These are phyloP conservation scores for Bambusicola thoracicus DNA, from an alignment of 2,113 vertebrate genomes.

Conservation along the genomic window DNA sequence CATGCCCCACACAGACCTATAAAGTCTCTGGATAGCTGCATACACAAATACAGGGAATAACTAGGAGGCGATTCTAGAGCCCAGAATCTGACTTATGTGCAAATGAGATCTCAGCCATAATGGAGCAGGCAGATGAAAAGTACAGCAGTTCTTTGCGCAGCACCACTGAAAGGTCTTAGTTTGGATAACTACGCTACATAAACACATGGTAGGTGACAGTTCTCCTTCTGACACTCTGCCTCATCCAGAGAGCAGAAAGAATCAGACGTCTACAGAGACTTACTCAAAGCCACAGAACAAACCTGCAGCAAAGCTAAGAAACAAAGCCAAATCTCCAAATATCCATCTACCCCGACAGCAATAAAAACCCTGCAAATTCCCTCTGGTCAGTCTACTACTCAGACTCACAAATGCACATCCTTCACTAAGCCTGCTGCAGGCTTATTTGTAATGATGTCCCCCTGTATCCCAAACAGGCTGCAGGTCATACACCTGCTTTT, in stretches of 20 bases:
- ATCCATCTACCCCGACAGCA: not conserved
- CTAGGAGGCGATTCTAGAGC: not conserved
- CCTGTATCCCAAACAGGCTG: not conserved
- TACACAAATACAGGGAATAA: not conserved
- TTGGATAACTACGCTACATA: rapidly evolving
- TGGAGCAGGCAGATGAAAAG: not conserved
- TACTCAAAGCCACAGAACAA: not conserved
- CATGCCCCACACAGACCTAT: not conserved
- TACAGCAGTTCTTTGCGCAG: not conserved
- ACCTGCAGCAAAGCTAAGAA: not conserved
- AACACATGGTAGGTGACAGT: not conserved
- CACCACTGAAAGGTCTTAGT: not conserved
- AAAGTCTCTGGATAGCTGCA: not conserved
- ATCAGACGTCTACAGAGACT: not conserved
- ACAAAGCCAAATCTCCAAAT: not conserved
- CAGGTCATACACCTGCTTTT: not conserved
- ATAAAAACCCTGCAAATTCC: not conserved
- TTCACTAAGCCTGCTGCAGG: not conserved
- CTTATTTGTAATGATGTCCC: not conserved
- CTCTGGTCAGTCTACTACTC: not conserved
- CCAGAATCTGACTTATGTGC: rapidly evolving
- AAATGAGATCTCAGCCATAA: not conserved
- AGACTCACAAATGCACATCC: not conserved
- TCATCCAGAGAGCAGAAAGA: not conserved
- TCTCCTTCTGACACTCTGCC: not conserved